phyloP scores from a whole-genome alignment of 2,113 vertebrate species.

The Mesitornis unicolor region DNA sequence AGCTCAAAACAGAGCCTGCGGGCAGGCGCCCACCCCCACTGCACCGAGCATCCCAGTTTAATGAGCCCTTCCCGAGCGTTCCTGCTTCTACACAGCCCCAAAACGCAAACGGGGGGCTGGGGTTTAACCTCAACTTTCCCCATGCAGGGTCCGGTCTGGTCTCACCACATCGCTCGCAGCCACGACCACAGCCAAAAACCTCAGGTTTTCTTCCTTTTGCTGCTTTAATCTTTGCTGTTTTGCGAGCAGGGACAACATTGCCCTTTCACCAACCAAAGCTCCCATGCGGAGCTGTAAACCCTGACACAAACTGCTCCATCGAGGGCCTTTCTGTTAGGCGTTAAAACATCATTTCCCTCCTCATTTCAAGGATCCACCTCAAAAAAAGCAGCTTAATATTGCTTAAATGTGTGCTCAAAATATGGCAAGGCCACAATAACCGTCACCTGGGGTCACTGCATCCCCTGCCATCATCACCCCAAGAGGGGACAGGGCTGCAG shows the following conservation, averaged over 20 bases:
- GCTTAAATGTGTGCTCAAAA: neutral
- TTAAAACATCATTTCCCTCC: neutral
- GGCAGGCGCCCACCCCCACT: neutral
- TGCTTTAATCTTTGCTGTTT: neutral
- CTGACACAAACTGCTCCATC: neutral
- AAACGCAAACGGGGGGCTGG: neutral
- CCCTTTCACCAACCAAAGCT: neutral
- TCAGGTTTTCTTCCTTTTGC: neutral
- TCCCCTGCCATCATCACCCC: neutral
- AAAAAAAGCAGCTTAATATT: neutral
- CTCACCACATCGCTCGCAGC: neutral
- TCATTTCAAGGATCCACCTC: neutral
- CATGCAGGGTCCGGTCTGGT: neutral
- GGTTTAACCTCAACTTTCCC: neutral
- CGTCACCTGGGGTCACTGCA: neutral
- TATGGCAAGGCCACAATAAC: too few species aligned
- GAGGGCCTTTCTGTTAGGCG: neutral
- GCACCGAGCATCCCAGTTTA: neutral
- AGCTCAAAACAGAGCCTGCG: fast-evolving
- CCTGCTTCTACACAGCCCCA: neutral
- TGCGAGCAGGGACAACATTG: neutral
- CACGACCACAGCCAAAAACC: neutral
- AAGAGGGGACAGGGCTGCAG: fast-evolving
- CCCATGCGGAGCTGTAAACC: neutral
- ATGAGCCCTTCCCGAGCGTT: neutral